phyloP scores from a whole-genome alignment of 2,797 vertebrate species.

The Rhincodon typus region DNA sequence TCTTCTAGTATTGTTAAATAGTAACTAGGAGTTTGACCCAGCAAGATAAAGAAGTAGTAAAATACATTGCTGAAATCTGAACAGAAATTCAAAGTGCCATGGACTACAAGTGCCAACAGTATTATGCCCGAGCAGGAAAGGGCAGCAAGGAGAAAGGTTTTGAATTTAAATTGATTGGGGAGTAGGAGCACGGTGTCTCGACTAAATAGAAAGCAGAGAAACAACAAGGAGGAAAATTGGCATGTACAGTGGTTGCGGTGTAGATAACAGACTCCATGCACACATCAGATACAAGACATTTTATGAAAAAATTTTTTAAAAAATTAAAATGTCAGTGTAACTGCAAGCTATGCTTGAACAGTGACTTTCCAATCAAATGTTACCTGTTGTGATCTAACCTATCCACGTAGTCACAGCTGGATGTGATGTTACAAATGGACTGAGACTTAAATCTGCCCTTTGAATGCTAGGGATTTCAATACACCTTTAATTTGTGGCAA shows the following conservation, averaged over 20 bases:
- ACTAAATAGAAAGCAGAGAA: not conserved
- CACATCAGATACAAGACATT: not conserved
- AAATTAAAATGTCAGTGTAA: not conserved
- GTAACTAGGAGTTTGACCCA: not conserved
- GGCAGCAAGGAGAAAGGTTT: not conserved
- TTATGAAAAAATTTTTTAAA: not conserved
- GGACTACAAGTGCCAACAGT: too few relatives aligned
- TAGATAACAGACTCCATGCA: not conserved
- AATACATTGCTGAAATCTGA: not conserved
- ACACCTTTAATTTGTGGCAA: not conserved
- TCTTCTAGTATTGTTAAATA: not conserved
- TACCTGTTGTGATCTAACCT: not conserved
- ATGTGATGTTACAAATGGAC: not conserved
- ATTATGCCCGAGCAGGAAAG: not conserved
- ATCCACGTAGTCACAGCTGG: not conserved
- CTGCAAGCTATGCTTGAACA: not conserved
- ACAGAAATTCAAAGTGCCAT: not conserved
- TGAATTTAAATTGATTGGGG: not conserved
- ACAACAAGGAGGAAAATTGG: not conserved
- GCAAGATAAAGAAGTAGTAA: not conserved
- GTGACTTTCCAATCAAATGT: not conserved
- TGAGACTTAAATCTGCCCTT: not conserved
- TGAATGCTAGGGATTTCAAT: not conserved
- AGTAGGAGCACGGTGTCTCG: too few relatives aligned
- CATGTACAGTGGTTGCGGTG: not conserved